A percentile compares a stretch with the other conserved stretches of the same genome.
Evolutionary conservation across 2,113 vertebrate genomes (phyloP).

Genomic region (Tetraodon nigroviridis): DNA sequence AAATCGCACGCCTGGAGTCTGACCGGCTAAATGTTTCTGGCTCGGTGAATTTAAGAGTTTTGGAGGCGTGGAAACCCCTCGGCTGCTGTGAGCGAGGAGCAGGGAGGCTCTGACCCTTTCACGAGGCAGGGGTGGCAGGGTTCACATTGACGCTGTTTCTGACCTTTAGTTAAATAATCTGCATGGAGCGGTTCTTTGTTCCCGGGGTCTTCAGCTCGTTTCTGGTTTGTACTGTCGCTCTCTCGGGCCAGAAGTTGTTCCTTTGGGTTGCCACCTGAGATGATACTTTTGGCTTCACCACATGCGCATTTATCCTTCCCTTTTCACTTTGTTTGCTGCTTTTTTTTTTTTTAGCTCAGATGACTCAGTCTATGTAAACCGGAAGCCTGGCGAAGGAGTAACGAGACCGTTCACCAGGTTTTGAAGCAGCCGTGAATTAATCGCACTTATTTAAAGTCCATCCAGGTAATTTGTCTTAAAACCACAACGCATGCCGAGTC

Average conservation of each 20-base stretch:
- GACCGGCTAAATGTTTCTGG: too few species aligned
- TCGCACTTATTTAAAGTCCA: too few species aligned
- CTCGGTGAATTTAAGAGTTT: too few species aligned
- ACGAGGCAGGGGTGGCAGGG: conserved; percentile 46
- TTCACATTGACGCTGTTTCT: conserved; percentile 53
- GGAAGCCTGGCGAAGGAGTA: conserved; percentile 49
- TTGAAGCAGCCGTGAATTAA: too few species aligned
- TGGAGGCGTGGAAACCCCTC: conserved; percentile 37
- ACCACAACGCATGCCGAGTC: too few species aligned
- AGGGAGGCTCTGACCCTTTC: conserved; percentile 43
- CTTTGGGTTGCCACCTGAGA: conserved; percentile 62
- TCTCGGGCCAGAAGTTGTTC: conserved; percentile 60
- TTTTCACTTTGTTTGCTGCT: conserved; percentile 38
- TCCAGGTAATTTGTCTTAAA: too few species aligned
- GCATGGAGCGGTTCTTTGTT: conserved; percentile 47
- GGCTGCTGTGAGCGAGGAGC: conserved; percentile 37
- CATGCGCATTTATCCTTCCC: conserved; percentile 15
- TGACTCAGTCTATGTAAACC: conserved; percentile 66
- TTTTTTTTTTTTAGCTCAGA: conserved; percentile 51
- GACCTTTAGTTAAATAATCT: conserved; percentile 60
- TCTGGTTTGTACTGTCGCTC: conserved; percentile 54
- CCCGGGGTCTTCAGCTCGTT: conserved; percentile 27
- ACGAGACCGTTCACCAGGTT: too few species aligned
- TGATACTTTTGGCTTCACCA: conserved; percentile 45
- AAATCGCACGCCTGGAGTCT: too few species aligned